A percentile compares a stretch with the other conserved stretches of the same genome.
Evolutionary conservation across 2,888 invertebrate genomes (phyloP).

Genomic region (Sceliomorpha sp.): DNA sequence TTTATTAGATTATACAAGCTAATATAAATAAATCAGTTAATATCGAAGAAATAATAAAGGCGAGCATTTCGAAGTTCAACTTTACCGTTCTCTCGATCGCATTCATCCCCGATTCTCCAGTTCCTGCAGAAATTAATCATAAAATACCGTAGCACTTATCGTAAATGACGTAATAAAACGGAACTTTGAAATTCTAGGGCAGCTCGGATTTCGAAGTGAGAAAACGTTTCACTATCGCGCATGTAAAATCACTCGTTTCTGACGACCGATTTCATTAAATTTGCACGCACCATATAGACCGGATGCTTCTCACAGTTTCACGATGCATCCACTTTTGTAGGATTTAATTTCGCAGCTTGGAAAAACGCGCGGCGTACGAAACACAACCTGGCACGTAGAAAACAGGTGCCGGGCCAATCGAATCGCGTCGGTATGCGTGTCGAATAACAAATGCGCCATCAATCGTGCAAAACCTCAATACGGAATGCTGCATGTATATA

Average conservation of each 20-base stretch:
- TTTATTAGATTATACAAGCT: no score
- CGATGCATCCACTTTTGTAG: constrained; percentile 28
- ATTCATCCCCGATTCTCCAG: no score
- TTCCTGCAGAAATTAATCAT: background rate
- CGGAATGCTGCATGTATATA: constrained; percentile 12
- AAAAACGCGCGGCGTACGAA: constrained; percentile 34
- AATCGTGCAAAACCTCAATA: constrained; percentile 46
- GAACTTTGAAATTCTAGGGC: constrained; percentile 2
- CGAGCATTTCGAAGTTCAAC: no score
- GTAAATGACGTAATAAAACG: no score
- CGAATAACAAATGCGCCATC: constrained; percentile 50
- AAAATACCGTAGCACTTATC: no score
- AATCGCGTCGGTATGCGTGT: constrained; percentile 43
- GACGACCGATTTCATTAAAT: constrained; percentile 40
- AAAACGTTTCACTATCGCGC: constrained; percentile 24
- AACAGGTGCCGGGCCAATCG: constrained; percentile 29
- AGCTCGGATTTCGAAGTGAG: constrained; percentile 13
- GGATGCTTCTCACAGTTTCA: constrained; percentile 32
- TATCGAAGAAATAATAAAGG: no score
- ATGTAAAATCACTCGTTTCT: constrained; percentile 35
- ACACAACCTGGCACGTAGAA: constrained; percentile 39
- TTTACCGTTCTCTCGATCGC: no score
- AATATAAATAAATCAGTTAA: no score
- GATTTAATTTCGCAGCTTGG: constrained; percentile 39
- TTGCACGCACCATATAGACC: constrained; percentile 29